Evolutionary conservation across 2,888 invertebrate species (phyloP).

Genomic region (Stenchaetothrips biformis): DNA sequence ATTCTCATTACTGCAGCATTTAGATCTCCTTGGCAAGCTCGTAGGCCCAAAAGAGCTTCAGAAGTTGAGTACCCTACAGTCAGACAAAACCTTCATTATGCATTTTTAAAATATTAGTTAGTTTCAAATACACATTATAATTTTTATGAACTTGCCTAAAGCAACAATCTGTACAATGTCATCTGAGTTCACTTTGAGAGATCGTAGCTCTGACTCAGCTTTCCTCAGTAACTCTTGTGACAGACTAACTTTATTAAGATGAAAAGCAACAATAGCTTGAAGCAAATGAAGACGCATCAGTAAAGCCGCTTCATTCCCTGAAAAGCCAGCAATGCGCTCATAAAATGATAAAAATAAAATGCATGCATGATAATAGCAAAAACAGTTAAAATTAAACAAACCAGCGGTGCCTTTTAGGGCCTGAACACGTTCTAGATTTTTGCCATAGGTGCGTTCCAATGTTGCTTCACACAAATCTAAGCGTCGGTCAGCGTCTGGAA

Average conservation of each 20-base stretch:
- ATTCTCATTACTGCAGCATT: constrained; percentile 41
- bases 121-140: background rate
- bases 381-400: constrained; percentile 26
- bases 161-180: constrained; percentile 53
- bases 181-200: constrained; percentile 57
- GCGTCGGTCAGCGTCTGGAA: constrained; percentile 68
- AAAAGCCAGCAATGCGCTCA: constrained; percentile 30
- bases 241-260: constrained; percentile 63
- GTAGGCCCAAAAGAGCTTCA: constrained; percentile 66
- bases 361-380: background rate
- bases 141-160: constrained; percentile 49
- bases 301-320: constrained; percentile 66
- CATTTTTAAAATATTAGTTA: background rate
- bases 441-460: constrained; percentile 61
- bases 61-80: constrained; percentile 57
- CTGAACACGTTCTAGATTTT: constrained; percentile 57
- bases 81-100: constrained; percentile 41
- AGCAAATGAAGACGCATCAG: constrained; percentile 73
- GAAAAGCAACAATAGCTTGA: constrained; percentile 73
- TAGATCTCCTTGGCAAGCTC: constrained; percentile 56
- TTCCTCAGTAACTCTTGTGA: constrained; percentile 56
- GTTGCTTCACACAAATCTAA: constrained; percentile 62
- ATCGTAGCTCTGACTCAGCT: constrained; percentile 60
- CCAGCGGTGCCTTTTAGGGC: constrained; percentile 49
- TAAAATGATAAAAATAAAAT: constrained; percentile 16